phyloP scores from a whole-genome alignment of 1,140 invertebrate genomes.

The Drosophila punjabiensis region DNA sequence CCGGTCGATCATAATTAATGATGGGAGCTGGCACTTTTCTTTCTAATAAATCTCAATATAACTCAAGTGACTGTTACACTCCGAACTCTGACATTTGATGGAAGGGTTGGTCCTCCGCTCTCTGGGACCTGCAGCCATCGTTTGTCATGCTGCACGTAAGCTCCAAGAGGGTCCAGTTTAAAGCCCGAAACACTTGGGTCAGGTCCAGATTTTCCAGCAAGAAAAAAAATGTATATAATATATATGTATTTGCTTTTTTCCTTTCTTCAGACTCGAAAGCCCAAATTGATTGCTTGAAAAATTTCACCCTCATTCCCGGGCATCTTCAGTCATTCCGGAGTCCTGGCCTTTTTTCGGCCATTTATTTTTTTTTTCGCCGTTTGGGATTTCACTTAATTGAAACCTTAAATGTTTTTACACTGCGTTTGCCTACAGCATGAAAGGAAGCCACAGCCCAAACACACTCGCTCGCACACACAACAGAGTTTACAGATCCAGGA shows the following conservation, averaged over 20 bases:
- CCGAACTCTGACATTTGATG: constrained; percentile 79
- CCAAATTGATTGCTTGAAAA: constrained; percentile 78
- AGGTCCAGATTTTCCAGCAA: not conserved
- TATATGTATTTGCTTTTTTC: constrained; percentile 33
- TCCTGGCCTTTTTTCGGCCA: constrained; percentile 39
- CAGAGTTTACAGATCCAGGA: not conserved
- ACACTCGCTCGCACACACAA: constrained; percentile 2
- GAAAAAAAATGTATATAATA: constrained; percentile 18
- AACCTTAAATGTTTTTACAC: constrained; percentile 83
- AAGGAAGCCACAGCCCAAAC: constrained; percentile 41
- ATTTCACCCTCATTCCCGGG: constrained; percentile 50
- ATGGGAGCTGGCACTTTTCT: constrained; percentile 28
- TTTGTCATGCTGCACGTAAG: constrained; percentile 74
- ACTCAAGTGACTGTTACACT: constrained; percentile 74
- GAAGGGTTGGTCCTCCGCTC: constrained; percentile 55
- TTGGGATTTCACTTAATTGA: constrained; percentile 80
- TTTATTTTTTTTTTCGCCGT: constrained; percentile 66
- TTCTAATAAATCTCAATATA: constrained; percentile 81
- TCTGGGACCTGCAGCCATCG: constrained; percentile 50
- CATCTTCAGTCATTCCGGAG: constrained; percentile 44
- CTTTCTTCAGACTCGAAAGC: constrained; percentile 35
- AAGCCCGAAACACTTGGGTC: constrained; percentile 37
- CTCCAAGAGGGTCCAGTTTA: constrained; percentile 44
- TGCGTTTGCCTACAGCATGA: constrained; percentile 49
- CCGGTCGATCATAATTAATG: constrained; percentile 75